phyloP scores from a whole-genome alignment of 2,888 invertebrate genomes.

The Epinotia demarniana region DNA sequence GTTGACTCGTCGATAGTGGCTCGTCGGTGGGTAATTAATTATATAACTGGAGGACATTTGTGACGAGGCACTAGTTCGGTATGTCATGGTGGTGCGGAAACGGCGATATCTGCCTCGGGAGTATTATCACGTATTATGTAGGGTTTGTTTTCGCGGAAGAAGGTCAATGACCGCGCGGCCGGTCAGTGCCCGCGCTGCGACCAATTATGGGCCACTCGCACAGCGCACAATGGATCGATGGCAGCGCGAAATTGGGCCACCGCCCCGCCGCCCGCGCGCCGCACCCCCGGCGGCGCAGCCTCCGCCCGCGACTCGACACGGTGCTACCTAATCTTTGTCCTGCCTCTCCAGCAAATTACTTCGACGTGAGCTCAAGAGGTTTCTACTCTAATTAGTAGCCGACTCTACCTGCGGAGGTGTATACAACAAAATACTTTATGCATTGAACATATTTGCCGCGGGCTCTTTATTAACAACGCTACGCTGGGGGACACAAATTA shows the following conservation, averaged over 20 bases:
- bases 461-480: constrained; percentile 7
- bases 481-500: neutral
- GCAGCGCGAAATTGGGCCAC: constrained; percentile 82
- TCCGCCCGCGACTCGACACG: constrained; percentile 49
- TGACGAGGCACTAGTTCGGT: constrained; percentile 5
- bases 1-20: constrained; percentile 59
- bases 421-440: neutral
- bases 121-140: constrained; percentile 58
- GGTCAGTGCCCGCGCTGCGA: constrained; percentile 83
- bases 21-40: constrained; percentile 32
- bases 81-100: constrained; percentile 32
- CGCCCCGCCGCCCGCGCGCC: constrained; percentile 62
- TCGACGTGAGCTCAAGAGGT: constrained; percentile 22
- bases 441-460: constrained; percentile 6
- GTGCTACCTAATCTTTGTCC: constrained; percentile 44
- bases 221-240: constrained; percentile 85
- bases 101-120: constrained; percentile 34
- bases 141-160: constrained; percentile 81
- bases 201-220: constrained; percentile 85
- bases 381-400: constrained; percentile 33
- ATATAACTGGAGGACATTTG: constrained; percentile 32
- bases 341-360: constrained; percentile 43
- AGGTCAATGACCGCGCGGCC: constrained; percentile 79
- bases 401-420: constrained; percentile 10
- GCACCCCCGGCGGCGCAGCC: constrained; percentile 53